These are phyloP conservation scores for Felis chaus DNA, from an alignment of 2,113 vertebrate species.

Conservation along the genomic window DNA sequence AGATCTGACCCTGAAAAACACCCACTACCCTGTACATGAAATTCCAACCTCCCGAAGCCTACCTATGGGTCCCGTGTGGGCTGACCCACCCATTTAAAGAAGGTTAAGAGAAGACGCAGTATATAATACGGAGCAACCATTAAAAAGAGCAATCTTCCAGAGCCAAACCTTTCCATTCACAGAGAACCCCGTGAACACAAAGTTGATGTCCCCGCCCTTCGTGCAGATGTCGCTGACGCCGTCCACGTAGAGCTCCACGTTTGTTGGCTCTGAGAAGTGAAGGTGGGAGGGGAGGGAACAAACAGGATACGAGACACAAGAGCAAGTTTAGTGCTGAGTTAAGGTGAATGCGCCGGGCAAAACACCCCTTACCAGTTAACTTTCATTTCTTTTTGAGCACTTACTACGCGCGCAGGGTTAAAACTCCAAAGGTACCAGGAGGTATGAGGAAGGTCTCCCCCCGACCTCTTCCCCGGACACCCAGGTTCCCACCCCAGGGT, in stretches of 20 bases:
- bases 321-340: neutral
- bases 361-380: neutral
- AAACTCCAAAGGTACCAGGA: neutral
- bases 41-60: neutral
- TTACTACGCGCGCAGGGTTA: fast-evolving
- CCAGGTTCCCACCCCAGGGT: neutral
- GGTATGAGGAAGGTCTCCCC: neutral
- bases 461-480: neutral
- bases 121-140: fast-evolving
- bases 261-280: slow-evolving; percentile 90
- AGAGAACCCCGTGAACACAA: slow-evolving; percentile 97
- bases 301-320: neutral
- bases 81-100: neutral
- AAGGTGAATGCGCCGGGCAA: neutral
- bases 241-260: slow-evolving; percentile 96
- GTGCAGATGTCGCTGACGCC: slow-evolving; percentile 97
- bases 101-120: neutral
- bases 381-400: neutral
- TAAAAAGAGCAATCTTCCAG: neutral
- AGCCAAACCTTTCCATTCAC: slow-evolving; percentile 92
- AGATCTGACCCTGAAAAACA: neutral
- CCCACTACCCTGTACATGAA: no score
- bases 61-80: neutral
- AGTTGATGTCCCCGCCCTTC: slow-evolving; percentile 98
- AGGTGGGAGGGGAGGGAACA: fast-evolving